Base-by-base conservation (phyloP, 1,140 invertebrate genomes). In the Calephelis virginiensis region DNA sequence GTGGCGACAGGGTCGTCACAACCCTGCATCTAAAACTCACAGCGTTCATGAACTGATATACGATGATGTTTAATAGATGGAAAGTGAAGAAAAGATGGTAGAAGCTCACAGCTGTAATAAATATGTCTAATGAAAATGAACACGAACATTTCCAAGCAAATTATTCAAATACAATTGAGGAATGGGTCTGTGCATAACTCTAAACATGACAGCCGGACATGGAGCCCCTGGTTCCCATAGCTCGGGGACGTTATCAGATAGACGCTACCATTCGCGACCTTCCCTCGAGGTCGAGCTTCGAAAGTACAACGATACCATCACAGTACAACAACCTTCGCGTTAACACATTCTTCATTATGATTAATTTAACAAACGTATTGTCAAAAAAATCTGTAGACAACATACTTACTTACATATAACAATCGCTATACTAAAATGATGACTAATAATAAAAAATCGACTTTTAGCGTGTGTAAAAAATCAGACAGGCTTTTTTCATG, bases 291-390 rank as follows among this genome's bases (percentile, higher is more conserved):
- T 66, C 49, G 56, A 37, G 11, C 50, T 70, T 66, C 61, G 69
- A 70, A 70, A 70, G 65, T 64, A 63, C 64, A 64, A 47, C 38
- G 69, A 70, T 70, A 70, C 66, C 69, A 64, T 64, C 56, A 14
- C 47, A 46, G 65, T 72, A 67, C 67, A 68, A 66, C 67, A 59
- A 64, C 63, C 67, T 63, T 70, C 50, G 61, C 50, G 66, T 69
- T 63, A 43, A 40, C 48, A 7, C 37, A 37, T 50, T 40, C 40
- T 9, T 43, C 40, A 43, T 8, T 43, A 43, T 43, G 40, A 43
- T 43, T 43, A 7, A 43, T 53, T 53, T 53, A 37, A 53, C 14
- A 53, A 53, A 7, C 7, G 28, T 17, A 53, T 49, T 49, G 5
- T 28, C 17, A 28, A 28, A 53, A n/a, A 17, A 28, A 28, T 28